Percentiles rank a stretch among this genome's conserved stretches.
phyloP scores from a whole-genome alignment of 1,140 invertebrate species.

The Hirudo medicinalis region DNA sequence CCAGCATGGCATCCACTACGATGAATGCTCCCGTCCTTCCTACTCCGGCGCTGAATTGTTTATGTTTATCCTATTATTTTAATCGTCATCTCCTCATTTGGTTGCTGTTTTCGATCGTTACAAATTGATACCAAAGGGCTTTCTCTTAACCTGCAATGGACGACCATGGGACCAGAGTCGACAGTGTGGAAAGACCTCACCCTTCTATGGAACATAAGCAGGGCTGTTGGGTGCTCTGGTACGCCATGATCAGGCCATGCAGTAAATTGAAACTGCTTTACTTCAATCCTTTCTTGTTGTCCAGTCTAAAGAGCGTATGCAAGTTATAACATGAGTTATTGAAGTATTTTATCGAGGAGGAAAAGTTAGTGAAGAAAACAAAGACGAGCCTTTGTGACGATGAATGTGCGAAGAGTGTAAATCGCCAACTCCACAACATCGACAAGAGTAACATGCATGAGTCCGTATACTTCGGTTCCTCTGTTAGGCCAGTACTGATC shows the following conservation, averaged over 20 bases:
- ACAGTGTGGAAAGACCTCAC: constrained; percentile 54
- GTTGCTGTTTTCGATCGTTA: too few species aligned
- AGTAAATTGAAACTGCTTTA: constrained; percentile 68
- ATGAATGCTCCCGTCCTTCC: constrained; percentile 92
- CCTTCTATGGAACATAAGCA: constrained; percentile 86
- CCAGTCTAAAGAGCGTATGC: neutral
- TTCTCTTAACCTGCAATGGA: constrained; percentile 15
- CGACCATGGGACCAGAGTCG: constrained; percentile 45
- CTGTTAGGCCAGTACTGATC: constrained; percentile 78
- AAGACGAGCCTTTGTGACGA: constrained; percentile 1
- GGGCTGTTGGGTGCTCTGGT: constrained; percentile 92
- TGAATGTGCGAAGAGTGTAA: constrained; percentile 88
- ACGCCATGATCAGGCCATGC: constrained; percentile 99
- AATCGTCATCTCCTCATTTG: neutral
- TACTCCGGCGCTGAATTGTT: constrained; percentile 68
- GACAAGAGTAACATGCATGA: constrained; percentile 66
- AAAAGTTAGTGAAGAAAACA: neutral
- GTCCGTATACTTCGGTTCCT: constrained; percentile 81
- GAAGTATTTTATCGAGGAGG: neutral
- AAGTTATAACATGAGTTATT: neutral
- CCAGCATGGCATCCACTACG: constrained; percentile 96
- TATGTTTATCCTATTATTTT: neutral
- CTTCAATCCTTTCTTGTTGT: neutral
- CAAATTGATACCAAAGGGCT: neutral
- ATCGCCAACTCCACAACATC: constrained; percentile 91